Base-by-base conservation (phyloP, 2,888 invertebrate genomes). In the Euproctis similis region DNA sequence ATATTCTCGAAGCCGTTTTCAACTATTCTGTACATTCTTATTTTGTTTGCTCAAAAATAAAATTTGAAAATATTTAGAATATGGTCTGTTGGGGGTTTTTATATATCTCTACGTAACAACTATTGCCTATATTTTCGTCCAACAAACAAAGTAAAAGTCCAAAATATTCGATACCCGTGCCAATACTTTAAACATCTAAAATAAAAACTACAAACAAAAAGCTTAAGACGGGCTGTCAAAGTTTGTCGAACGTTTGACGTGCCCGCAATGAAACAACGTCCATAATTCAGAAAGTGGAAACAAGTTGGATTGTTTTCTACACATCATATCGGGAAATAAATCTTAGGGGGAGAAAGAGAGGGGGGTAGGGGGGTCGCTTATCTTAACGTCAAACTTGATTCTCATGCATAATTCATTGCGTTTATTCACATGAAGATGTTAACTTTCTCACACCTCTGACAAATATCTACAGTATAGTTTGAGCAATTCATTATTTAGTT, bases 291-390 rank as follows among this genome's bases (percentile, higher is more conserved):
- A 68, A 73, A 72, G 66, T 69, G 64, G 64, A 53, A 75, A 75
- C 74, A 77, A 80, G 71, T 81, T 76, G 75, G 73, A 81, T 80
- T 81, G 78, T 81, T 77, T 80, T 78, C 77, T 76, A 68, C 77
- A 80, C 80, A 76, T 81, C 81, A 81, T 81, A 80, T 76, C 76
- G 72, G 61, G 65, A 70, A 77, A 81, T 82, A 84, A 81, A 84
- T 82, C 84, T 82, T 77, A 70, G 42, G n/a, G n/a, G n/a, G n/a
- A n/a, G n/a, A n/a, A n/a, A n/a, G n/a, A n/a, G n/a, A n/a, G n/a
- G n/a, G n/a, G n/a, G n/a, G n/a, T n/a, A n/a, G n/a, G n/a, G n/a
- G n/a, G 59, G 67, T 63, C 71, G 72, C 74, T 80, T 82, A 82
- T 82, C 82, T 77, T n/a, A 64, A 61, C 76, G 76, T 80, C 78